These are phyloP conservation scores for Tyria jacobaeae DNA, from an alignment of 2,888 invertebrate species.

Conservation along the genomic window DNA sequence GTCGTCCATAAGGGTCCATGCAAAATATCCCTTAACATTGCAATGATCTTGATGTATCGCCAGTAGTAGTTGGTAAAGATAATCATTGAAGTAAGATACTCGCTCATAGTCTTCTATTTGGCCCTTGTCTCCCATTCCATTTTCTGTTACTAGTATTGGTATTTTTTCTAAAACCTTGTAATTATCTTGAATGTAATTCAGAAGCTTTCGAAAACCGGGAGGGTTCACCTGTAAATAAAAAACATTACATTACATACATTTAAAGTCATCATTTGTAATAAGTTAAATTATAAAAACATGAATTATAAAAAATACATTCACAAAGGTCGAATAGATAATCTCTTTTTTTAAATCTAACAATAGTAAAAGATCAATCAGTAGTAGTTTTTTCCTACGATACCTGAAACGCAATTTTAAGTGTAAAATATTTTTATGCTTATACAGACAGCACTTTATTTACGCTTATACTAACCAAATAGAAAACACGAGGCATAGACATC, in stretches of 20 bases:
- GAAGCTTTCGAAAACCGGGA: conserved; percentile 87
- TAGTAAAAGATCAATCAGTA: no score
- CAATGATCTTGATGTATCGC: conserved; percentile 66
- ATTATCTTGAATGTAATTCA: conserved; percentile 87
- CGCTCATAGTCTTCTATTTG: conserved; percentile 68
- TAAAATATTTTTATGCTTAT: no score
- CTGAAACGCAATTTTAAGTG: no score
- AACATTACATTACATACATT: no score
- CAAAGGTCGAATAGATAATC: no score
- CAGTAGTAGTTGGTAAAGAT: conserved; percentile 64
- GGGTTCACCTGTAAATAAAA: conserved; percentile 82
- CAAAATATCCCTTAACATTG: conserved; percentile 78
- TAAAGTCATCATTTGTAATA: no score
- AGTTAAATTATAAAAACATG: neutral
- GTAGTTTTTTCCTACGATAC: no score
- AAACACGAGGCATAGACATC: no score
- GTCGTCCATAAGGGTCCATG: conserved; percentile 87
- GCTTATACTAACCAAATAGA: no score
- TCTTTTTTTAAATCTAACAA: no score
- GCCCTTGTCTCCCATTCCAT: conserved; percentile 74
- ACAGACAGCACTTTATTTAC: no score
- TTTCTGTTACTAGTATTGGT: conserved; percentile 76
- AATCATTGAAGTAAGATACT: conserved; percentile 61
- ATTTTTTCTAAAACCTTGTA: conserved; percentile 72
- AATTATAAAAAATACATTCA: no score